Evolutionary conservation across 2,113 vertebrate genomes (phyloP).

Genomic region (Indicator indicator): DNA sequence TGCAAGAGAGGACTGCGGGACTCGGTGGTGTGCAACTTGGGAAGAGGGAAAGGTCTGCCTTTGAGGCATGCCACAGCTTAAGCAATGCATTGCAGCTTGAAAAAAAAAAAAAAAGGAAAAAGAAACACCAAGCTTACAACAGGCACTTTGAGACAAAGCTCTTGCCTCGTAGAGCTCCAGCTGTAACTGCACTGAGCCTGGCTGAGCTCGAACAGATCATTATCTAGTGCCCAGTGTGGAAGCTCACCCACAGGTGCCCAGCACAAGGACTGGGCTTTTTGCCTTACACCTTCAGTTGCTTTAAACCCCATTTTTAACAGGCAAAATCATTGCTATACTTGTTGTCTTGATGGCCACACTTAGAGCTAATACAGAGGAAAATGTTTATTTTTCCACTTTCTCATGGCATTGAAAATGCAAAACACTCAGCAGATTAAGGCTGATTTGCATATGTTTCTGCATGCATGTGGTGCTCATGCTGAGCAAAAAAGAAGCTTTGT

Average conservation of each 20-base stretch:
- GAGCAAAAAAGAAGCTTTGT: neutral
- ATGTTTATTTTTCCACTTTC: neutral
- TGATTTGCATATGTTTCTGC: neutral
- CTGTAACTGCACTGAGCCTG: neutral
- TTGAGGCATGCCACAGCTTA: neutral
- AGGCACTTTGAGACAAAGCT: neutral
- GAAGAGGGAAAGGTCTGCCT: constrained; percentile 10
- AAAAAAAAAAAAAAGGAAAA: neutral
- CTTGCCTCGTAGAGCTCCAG: neutral
- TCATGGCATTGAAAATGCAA: constrained; percentile 15
- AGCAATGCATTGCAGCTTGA: neutral
- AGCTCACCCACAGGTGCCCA: neutral
- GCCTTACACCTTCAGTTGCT: neutral
- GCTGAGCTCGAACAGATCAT: neutral
- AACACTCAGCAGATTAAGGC: neutral
- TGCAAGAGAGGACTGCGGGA: fast-evolving
- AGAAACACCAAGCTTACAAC: neutral
- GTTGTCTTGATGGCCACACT: neutral
- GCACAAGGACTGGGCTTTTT: neutral
- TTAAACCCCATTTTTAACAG: neutral
- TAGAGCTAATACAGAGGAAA: neutral
- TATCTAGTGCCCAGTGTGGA: neutral
- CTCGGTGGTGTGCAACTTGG: neutral
- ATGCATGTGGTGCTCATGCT: neutral
- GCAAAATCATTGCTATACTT: neutral